Evolutionary conservation across 2,888 invertebrate species (phyloP), one percentile per base, ranked within the genome.

Genomic region (Mesorhabditis belari): DNA sequence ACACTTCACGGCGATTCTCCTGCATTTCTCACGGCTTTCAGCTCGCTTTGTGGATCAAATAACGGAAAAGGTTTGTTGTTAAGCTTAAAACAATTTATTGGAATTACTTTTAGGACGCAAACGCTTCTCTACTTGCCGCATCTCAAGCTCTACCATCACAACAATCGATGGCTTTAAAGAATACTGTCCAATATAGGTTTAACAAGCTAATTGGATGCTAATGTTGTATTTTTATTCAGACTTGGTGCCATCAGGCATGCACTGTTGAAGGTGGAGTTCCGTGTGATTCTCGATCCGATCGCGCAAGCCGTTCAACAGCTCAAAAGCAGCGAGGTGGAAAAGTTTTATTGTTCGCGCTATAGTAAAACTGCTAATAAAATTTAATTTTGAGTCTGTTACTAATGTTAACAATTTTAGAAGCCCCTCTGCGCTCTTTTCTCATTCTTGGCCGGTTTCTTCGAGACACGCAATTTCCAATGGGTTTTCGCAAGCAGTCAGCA

Each of bases 211-310:
- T 35, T n/a, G 44, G n/a, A n/a, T n/a, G n/a, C n/a, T n/a, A n/a
- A n/a, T n/a, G n/a, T n/a, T n/a, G n/a, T n/a, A n/a, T n/a, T n/a
- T n/a, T n/a, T n/a, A n/a, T n/a, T n/a, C n/a, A 35, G 44, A 35
- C 44, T 35, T 9, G n/a, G n/a, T n/a, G 44, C 67, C 17, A 70
- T 73, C 28, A 65, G 67, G 17, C 28, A 63, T n/a, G 58, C 74
- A 12, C 63, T 74, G 5, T 53, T 69, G 28, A 49, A 65, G 1
- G 53, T 74, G 23, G 74, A 74, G 51, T 49, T 67, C 19, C 68
- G 74, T 9, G 58, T 70, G 24, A 35, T 69, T n/a, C 12, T 35
- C 44, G 44, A 35, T 9, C 44, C 44, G 12, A 1, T 35, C 12
- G n/a, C n/a, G 12, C 12, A 17, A n/a, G 12, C 70, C 69, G 1